A percentile compares a stretch with the other conserved stretches of the same genome.
Evolutionary conservation across 2,113 vertebrate genomes (phyloP).

Genomic region (Gasterosteus aculeatus): DNA sequence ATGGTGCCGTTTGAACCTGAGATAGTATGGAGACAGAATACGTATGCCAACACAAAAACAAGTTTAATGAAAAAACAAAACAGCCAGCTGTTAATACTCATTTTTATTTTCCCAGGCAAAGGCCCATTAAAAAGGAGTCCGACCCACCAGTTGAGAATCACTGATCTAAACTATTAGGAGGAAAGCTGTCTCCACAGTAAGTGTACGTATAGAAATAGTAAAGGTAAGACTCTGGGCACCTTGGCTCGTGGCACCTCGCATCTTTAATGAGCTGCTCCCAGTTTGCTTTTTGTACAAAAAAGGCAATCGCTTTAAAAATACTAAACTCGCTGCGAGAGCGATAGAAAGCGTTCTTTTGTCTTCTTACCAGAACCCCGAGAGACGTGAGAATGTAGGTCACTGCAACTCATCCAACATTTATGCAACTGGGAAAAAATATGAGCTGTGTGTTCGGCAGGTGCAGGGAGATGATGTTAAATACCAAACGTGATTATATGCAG

Average conservation of each 20-base stretch:
- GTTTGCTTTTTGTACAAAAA: slow-evolving; percentile 1
- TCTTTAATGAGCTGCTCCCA: neutral
- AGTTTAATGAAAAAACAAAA: no score
- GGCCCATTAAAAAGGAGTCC: no score
- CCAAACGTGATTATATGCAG: slow-evolving; percentile 1
- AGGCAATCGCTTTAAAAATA: neutral
- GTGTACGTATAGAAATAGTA: neutral
- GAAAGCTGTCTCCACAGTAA: neutral
- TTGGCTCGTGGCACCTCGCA: neutral
- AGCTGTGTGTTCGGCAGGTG: neutral
- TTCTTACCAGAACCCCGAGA: slow-evolving; percentile 15
- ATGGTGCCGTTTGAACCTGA: no score
- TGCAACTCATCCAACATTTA: neutral
- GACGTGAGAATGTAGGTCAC: slow-evolving; percentile 44
- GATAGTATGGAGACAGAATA: no score
- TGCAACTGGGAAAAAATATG: neutral
- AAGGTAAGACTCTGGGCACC: neutral
- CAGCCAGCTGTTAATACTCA: no score
- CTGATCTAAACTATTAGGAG: neutral
- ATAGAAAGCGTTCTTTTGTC: neutral
- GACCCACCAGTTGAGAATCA: no score
- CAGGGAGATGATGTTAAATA: neutral
- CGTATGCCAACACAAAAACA: no score
- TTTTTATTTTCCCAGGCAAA: no score
- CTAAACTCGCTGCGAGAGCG: neutral